Evolutionary conservation across 2,888 invertebrate species (phyloP).

Genomic region (Tuta absoluta): DNA sequence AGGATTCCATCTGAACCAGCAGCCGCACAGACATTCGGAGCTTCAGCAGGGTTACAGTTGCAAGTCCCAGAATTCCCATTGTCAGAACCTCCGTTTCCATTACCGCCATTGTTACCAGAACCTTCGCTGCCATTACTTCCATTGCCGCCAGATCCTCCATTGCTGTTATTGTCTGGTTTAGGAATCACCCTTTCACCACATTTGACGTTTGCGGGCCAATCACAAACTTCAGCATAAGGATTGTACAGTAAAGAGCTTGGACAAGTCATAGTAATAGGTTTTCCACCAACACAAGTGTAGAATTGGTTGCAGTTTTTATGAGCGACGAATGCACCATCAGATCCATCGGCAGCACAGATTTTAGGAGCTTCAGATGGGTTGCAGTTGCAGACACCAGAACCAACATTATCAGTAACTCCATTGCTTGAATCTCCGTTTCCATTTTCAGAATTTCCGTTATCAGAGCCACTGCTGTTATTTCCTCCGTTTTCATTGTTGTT

Average conservation of each 20-base stretch:
- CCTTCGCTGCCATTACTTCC: conserved; percentile 1
- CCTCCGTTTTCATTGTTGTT: conserved; percentile 14
- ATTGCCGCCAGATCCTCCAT: conserved; percentile 1
- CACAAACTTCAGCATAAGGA: conserved; percentile 44
- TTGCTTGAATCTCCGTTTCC: conserved; percentile 10
- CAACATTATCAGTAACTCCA: background rate
- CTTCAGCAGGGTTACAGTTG: conserved; percentile 41
- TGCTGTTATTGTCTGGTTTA: conserved; percentile 40
- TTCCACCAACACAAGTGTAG: conserved; percentile 47
- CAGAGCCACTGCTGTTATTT: conserved; percentile 19
- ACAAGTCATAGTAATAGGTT: conserved; percentile 43
- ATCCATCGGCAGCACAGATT: conserved; percentile 44
- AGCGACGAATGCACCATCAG: conserved; percentile 47
- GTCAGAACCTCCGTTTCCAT: background rate
- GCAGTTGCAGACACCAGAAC: conserved; percentile 34
- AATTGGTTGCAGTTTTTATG: conserved; percentile 51
- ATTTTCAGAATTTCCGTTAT: conserved; percentile 16
- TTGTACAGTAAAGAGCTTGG: conserved; percentile 45
- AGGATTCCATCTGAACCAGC: conserved; percentile 45
- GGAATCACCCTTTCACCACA: conserved; percentile 47
- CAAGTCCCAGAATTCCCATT: conserved; percentile 29
- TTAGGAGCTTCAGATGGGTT: conserved; percentile 36
- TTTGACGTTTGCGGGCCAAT: conserved; percentile 50
- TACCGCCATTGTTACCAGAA: conserved; percentile 24
- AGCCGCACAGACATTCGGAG: conserved; percentile 43